Evolutionary conservation across 2,113 vertebrate species (phyloP).

Genomic region (Ailuropoda melanoleuca): DNA sequence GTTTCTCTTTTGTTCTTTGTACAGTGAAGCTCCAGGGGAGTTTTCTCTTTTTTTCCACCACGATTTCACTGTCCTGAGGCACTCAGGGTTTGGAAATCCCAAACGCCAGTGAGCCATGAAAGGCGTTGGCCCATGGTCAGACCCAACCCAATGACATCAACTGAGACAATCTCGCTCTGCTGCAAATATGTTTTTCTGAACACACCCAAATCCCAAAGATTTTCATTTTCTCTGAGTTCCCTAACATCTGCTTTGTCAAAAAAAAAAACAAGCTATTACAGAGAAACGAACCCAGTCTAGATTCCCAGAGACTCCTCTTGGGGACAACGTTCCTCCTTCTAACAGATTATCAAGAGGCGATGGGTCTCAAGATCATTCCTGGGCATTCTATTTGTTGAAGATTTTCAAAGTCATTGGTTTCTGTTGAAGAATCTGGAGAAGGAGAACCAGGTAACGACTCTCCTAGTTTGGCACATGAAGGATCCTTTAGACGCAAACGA

Average conservation of each 20-base stretch:
- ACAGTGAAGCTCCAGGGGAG: not conserved
- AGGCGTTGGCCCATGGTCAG: not conserved
- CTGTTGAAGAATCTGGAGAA: not conserved
- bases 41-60: not conserved
- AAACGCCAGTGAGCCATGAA: not conserved
- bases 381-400: not conserved
- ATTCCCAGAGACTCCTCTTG: not conserved
- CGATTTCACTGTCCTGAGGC: not conserved
- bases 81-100: slow-evolving; percentile 9
- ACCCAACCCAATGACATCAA: slow-evolving; percentile 66
- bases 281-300: not conserved
- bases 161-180: slow-evolving; percentile 49
- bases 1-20: slow-evolving; percentile 42
- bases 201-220: slow-evolving; percentile 55
- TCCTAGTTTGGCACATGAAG: not conserved
- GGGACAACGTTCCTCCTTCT: not conserved
- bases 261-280: not conserved
- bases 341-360: not conserved
- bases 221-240: not conserved
- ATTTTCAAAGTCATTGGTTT: not conserved
- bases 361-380: not conserved
- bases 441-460: not conserved
- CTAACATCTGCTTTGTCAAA: slow-evolving; percentile 4
- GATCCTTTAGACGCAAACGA: not conserved
- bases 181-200: slow-evolving; percentile 63